Evolutionary conservation across 2,797 vertebrate species (phyloP).

Genomic region (Prionace glauca): DNA sequence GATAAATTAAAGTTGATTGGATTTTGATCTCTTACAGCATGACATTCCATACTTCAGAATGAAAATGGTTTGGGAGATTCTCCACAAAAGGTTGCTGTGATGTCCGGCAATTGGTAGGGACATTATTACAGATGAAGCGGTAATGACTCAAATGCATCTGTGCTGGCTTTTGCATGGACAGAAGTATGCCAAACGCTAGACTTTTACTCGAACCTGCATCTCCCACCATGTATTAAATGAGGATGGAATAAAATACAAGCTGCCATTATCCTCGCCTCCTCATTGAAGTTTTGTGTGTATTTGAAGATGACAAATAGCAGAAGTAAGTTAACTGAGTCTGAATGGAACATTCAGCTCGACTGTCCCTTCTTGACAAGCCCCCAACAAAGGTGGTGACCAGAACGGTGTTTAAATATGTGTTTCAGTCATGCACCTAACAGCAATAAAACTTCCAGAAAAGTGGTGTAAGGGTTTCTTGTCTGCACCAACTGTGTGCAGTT

Average conservation of each 20-base stretch:
- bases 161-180: not conserved
- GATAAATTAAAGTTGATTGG: slow-evolving; percentile 18
- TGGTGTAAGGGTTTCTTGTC: not conserved
- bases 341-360: not conserved
- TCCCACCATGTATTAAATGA: not conserved
- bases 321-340: not conserved
- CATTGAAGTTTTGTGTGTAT: not conserved
- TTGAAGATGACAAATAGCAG: not conserved
- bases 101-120: too few relatives aligned
- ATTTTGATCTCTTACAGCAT: slow-evolving; percentile 57
- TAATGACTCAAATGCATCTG: not conserved
- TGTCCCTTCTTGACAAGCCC: not conserved
- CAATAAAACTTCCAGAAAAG: not conserved
- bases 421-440: not conserved
- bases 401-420: not conserved
- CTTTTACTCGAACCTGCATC: not conserved
- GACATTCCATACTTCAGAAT: slow-evolving; percentile 88
- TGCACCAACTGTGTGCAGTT: not conserved
- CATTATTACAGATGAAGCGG: not conserved
- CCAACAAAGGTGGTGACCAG: not conserved
- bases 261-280: not conserved
- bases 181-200: not conserved
- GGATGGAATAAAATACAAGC: not conserved
- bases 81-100: slow-evolving; percentile 80
- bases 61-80: slow-evolving; percentile 91